Evolutionary conservation across 2,113 vertebrate genomes (phyloP).

Genomic region (Phylloscopus trochiloides): DNA sequence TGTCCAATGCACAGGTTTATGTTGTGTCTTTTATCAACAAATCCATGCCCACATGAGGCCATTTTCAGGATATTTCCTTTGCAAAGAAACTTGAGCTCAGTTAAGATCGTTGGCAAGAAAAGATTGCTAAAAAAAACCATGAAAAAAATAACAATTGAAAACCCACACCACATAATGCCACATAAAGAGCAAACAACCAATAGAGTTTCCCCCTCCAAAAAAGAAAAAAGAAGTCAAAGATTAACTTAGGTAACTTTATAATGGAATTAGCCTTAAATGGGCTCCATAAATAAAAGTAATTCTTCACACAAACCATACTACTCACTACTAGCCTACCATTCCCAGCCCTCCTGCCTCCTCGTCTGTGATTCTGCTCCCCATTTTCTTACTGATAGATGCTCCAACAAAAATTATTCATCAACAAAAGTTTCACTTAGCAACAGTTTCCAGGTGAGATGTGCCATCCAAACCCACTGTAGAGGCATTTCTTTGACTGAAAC

Average conservation of each 20-base stretch:
- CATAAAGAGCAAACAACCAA: neutral
- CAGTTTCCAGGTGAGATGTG: constrained; percentile 6
- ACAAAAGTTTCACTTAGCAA: constrained; percentile 29
- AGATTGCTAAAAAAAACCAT: neutral
- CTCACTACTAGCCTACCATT: neutral
- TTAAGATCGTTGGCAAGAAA: neutral
- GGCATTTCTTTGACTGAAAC: neutral
- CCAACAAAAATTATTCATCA: neutral
- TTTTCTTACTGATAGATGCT: neutral
- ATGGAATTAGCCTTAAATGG: neutral
- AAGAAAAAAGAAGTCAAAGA: rapidly evolving
- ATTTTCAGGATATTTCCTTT: neutral
- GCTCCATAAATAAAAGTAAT: neutral
- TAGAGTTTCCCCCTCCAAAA: rapidly evolving
- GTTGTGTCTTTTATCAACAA: neutral
- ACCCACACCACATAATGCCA: rapidly evolving
- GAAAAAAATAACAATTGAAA: neutral
- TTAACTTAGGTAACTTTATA: neutral
- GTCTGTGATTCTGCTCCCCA: neutral
- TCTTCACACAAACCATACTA: neutral
- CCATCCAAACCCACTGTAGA: neutral
- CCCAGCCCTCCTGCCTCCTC: neutral
- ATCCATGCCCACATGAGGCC: neutral
- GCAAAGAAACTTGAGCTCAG: neutral
- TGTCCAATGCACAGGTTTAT: neutral